phyloP scores from a whole-genome alignment of 2,113 vertebrate genomes.

The Cebus imitator region DNA sequence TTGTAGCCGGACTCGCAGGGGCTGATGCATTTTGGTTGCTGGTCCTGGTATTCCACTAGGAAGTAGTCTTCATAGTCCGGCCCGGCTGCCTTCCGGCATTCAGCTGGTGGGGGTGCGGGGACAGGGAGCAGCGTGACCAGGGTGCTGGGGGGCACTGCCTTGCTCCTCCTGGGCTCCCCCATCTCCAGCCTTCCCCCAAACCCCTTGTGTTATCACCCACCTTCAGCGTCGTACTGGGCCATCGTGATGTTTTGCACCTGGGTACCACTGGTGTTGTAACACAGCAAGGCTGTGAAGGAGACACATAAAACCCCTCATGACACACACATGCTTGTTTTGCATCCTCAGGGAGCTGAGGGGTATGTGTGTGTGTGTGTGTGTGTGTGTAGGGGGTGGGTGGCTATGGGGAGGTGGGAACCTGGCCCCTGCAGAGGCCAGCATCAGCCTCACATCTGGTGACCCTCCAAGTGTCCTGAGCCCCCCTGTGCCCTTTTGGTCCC shows the following conservation, averaged over 20 bases:
- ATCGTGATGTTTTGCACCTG: accelerated
- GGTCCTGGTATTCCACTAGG: neutral
- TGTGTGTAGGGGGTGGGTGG: too few relatives aligned
- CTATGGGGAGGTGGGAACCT: too few relatives aligned
- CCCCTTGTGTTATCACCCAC: neutral
- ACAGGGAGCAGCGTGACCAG: neutral
- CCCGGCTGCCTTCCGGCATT: neutral
- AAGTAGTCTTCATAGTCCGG: accelerated
- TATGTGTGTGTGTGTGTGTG: too few relatives aligned
- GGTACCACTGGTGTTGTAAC: neutral
- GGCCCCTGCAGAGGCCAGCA: neutral
- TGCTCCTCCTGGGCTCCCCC: neutral
- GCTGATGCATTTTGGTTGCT: neutral
- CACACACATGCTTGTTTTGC: neutral
- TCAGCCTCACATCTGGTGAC: neutral
- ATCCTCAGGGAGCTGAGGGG: accelerated
- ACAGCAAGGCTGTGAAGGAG: neutral
- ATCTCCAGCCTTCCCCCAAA: neutral
- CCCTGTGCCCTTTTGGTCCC: neutral
- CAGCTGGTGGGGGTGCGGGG: neutral
- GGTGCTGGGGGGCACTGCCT: accelerated
- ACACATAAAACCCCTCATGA: neutral
- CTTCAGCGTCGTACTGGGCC: neutral
- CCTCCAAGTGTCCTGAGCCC: neutral
- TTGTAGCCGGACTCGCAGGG: neutral